Evolutionary conservation across 1,140 invertebrate species (phyloP).

Genomic region (Scaptomyza graminum): DNA sequence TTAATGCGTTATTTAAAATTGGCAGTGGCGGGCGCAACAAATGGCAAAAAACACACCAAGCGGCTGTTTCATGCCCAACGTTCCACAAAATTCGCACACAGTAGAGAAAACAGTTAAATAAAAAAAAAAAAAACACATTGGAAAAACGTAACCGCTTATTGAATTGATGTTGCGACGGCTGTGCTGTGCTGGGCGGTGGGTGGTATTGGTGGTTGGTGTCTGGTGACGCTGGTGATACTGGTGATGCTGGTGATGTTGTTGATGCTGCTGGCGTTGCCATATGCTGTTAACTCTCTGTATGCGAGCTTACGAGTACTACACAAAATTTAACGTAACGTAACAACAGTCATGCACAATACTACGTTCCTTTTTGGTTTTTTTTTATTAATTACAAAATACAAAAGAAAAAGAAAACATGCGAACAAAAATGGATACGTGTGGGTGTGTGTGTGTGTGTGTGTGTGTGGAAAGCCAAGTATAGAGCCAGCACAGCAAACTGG

Average conservation of each 20-base stretch:
- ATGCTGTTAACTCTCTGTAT: not conserved
- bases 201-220: slow-evolving; percentile 54
- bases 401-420: slow-evolving; percentile 28
- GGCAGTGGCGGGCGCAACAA: not conserved
- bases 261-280: slow-evolving; percentile 33
- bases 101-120: not conserved
- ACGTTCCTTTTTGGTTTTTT: not conserved
- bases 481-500: slow-evolving; percentile 48
- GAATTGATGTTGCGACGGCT: slow-evolving; percentile 21
- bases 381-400: slow-evolving; percentile 21
- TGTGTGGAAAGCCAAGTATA: slow-evolving; percentile 37
- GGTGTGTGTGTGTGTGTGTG: slow-evolving; percentile 1
- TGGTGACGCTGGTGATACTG: slow-evolving; percentile 44
- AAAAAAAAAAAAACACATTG: slow-evolving; percentile 5
- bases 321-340: slow-evolving; percentile 19
- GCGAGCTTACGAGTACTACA: slow-evolving; percentile 10
- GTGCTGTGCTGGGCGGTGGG: too few species aligned
- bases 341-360: slow-evolving; percentile 34
- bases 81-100: slow-evolving; percentile 18
- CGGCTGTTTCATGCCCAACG: slow-evolving; percentile 32
- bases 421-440: not conserved
- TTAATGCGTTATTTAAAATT: not conserved
- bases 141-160: slow-evolving; percentile 31
- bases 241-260: slow-evolving; percentile 42
- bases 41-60: slow-evolving; percentile 12